Conservation (phyloP, 2,888 invertebrate genomes). For the Ommatoiulus sabulosus region DNA sequence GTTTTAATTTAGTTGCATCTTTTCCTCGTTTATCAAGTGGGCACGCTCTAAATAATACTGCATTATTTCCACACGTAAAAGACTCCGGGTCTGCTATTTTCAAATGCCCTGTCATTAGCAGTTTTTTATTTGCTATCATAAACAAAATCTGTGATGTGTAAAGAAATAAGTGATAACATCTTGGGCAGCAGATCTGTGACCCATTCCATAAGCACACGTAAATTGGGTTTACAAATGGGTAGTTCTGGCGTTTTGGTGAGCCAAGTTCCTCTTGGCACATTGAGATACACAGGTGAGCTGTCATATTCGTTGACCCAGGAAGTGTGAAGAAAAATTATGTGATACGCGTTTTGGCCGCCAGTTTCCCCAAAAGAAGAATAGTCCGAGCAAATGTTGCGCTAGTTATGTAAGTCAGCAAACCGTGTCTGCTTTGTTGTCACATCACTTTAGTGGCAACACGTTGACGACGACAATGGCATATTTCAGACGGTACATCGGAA, state of each 20-base stretch:
- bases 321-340: background rate
- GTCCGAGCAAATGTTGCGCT: background rate
- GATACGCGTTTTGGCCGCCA: background rate
- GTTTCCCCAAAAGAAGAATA: constrained; percentile 10
- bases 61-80: background rate
- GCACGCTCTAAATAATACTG: background rate
- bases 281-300: background rate
- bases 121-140: background rate
- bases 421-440: background rate
- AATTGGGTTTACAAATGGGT: constrained; percentile 6
- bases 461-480: background rate
- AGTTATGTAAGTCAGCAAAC: background rate
- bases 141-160: constrained; percentile 7
- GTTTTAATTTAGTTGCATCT: background rate
- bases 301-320: constrained; percentile 2
- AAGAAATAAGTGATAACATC: constrained; percentile 37
- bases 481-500: background rate
- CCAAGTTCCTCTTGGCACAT: constrained; percentile 40
- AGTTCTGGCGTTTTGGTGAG: background rate
- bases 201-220: constrained; percentile 25
- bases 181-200: background rate
- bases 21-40: background rate
- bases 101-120: background rate
- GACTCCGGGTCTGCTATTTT: background rate
- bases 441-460: background rate